phyloP scores from a whole-genome alignment of 2,888 invertebrate genomes.

The Nemapogon koenigi region DNA sequence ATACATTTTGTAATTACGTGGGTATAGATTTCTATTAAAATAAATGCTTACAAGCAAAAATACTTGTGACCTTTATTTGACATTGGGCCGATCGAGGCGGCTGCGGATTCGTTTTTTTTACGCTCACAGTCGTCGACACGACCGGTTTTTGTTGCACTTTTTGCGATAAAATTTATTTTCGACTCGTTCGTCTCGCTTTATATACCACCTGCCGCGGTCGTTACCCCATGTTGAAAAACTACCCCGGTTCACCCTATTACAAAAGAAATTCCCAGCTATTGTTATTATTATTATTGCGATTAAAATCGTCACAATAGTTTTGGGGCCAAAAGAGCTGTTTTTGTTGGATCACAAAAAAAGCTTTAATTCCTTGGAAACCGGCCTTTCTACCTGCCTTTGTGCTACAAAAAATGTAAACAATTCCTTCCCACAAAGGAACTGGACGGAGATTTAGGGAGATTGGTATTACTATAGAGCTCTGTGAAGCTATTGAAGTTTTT shows the following conservation, averaged over 20 bases:
- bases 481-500: no score
- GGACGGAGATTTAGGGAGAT: no score
- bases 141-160: slow-evolving; percentile 46
- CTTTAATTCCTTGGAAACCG: slow-evolving; percentile 11
- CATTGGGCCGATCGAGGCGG: slow-evolving; percentile 30
- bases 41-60: no score
- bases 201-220: slow-evolving; percentile 60
- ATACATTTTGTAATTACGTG: no score
- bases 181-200: slow-evolving; percentile 30
- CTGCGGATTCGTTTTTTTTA: slow-evolving; percentile 10
- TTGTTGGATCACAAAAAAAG: slow-evolving; percentile 39
- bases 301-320: slow-evolving; percentile 43
- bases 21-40: no score
- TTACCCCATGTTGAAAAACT: slow-evolving; percentile 52
- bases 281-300: slow-evolving; percentile 48
- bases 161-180: slow-evolving; percentile 43
- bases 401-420: slow-evolving; percentile 55
- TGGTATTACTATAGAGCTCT: no score
- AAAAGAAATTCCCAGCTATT: slow-evolving; percentile 59
- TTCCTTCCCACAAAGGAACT: slow-evolving; percentile 27
- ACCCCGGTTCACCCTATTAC: slow-evolving; percentile 30
- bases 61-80: slow-evolving; percentile 50
- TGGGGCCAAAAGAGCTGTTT: slow-evolving; percentile 42
- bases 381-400: slow-evolving; percentile 32
- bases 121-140: slow-evolving; percentile 23